phyloP scores from a whole-genome alignment of 1,140 invertebrate genomes.

The Leptestheria dahalacensis region DNA sequence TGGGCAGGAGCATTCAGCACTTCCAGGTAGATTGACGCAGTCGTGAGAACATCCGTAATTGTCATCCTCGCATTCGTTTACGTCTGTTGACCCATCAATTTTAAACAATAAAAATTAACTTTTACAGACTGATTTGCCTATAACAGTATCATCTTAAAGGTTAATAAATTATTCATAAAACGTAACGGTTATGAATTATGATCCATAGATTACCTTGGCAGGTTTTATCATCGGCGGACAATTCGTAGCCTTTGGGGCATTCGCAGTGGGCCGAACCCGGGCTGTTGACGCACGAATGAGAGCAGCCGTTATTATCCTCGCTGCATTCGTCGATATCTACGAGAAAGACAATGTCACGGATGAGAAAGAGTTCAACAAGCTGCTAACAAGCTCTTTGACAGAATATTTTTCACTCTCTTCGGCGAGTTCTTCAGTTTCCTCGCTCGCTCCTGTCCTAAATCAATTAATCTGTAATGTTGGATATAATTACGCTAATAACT shows the following conservation, averaged over 20 bases:
- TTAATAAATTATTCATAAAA: neutral
- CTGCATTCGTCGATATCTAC: constrained; percentile 34
- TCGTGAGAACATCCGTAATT: constrained; percentile 42
- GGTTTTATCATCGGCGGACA: constrained; percentile 13
- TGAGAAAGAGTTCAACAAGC: neutral
- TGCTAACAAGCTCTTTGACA: too few species aligned
- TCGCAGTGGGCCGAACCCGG: constrained; percentile 18
- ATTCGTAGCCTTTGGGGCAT: constrained; percentile 17
- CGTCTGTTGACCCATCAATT: too few species aligned
- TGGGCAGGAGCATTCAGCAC: constrained; percentile 40
- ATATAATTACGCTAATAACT: constrained; percentile 4
- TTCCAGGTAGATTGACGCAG: constrained; percentile 55
- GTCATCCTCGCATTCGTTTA: constrained; percentile 55
- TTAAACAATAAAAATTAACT: neutral
- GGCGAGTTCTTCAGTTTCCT: too few species aligned
- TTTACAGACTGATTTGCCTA: too few species aligned
- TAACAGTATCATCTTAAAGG: neutral
- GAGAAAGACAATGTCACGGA: neutral
- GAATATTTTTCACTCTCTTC: too few species aligned
- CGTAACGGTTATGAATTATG: neutral
- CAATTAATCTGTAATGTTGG: too few species aligned
- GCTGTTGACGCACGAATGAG: constrained; percentile 20
- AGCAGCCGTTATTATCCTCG: constrained; percentile 12
- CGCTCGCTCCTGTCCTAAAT: too few species aligned
- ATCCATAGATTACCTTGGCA: constrained; percentile 5